Evolutionary conservation across 2,888 invertebrate genomes (phyloP).

Genomic region (Trachelus stipa): DNA sequence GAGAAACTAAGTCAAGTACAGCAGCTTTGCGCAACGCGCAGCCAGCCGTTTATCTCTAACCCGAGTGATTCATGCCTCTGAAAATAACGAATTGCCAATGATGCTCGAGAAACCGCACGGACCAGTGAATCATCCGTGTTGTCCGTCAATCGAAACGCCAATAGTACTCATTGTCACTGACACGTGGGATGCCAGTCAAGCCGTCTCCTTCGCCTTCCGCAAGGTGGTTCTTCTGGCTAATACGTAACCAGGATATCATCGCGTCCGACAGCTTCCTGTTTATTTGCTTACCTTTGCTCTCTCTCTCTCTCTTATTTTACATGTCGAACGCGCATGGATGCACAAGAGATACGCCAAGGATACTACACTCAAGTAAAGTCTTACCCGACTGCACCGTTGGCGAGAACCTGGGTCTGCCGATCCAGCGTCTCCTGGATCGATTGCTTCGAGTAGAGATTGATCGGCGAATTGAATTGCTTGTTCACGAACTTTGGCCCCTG

Average conservation of each 20-base stretch:
- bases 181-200: background rate
- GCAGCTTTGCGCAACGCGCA: conserved; percentile 48
- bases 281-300: background rate
- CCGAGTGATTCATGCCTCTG: conserved; percentile 55
- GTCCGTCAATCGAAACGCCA: conserved; percentile 24
- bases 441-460: conserved; percentile 84
- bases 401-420: conserved; percentile 81
- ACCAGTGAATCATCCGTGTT: conserved; percentile 40
- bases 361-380: conserved; percentile 48
- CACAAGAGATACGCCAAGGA: background rate
- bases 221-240: conserved; percentile 5
- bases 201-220: conserved; percentile 15
- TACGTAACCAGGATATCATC: background rate
- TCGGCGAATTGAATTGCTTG: conserved; percentile 91
- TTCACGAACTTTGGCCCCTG: conserved; percentile 80
- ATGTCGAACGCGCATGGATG: background rate
- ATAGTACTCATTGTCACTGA: conserved; percentile 8
- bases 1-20: conserved; percentile 58
- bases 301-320: background rate
- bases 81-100: conserved; percentile 53
- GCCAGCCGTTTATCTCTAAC: conserved; percentile 53
- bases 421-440: conserved; percentile 84
- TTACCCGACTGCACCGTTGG: conserved; percentile 86
- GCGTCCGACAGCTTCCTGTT: background rate
- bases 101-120: conserved; percentile 7